A percentile compares a stretch with the other conserved stretches of the same genome.
These are phyloP conservation scores for Hippocampus abdominalis DNA, from an alignment of 2,113 vertebrate genomes.

Conservation along the genomic window DNA sequence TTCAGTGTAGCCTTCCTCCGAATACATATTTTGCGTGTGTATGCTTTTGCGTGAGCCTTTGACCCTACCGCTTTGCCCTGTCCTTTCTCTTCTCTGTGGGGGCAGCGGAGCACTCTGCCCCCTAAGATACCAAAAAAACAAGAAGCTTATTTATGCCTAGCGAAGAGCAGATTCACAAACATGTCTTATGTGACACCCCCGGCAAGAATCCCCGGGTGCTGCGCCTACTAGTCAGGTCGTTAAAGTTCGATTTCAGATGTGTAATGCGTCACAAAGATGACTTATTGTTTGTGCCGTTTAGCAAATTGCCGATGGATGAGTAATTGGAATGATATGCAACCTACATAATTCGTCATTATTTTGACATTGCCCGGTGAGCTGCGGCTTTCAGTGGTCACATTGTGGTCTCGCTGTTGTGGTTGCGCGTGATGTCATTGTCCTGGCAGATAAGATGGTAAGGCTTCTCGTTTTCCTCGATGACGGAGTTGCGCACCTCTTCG, in stretches of 20 bases:
- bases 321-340: background rate
- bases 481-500: conserved; percentile 79
- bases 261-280: background rate
- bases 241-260: background rate
- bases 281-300: background rate
- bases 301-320: background rate
- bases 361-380: background rate
- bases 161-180: background rate
- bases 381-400: conserved; percentile 64
- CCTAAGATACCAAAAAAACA: background rate
- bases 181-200: background rate
- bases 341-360: background rate
- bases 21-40: background rate
- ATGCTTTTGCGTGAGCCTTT: background rate
- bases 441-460: conserved; percentile 81
- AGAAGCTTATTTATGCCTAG: background rate
- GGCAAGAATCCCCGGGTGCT: background rate
- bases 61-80: background rate
- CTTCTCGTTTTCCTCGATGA: conserved; percentile 79
- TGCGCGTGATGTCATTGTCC: conserved; percentile 72
- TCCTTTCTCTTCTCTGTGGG: background rate
- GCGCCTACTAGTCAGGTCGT: no score
- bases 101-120: background rate
- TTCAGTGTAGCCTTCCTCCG: background rate
- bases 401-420: conserved; percentile 78